Evolutionary conservation across 2,113 vertebrate species (phyloP).

Genomic region (Phalacrocorax brasilianus): DNA sequence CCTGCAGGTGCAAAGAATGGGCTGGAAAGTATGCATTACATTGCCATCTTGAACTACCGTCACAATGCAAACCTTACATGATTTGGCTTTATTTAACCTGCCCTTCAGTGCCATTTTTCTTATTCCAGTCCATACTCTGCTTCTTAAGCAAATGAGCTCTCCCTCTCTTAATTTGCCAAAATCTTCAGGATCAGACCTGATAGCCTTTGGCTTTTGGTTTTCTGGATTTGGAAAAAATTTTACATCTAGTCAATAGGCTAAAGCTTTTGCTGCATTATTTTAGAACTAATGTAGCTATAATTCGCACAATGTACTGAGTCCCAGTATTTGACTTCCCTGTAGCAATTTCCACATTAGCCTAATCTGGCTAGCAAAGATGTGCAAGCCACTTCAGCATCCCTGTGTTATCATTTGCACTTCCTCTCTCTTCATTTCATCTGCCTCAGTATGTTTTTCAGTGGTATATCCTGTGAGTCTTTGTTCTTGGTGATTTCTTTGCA

Average conservation of each 20-base stretch:
- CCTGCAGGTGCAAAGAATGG: background rate
- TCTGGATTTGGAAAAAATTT: background rate
- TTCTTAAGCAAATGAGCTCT: conserved; percentile 11
- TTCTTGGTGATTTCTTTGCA: background rate
- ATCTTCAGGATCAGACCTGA: background rate
- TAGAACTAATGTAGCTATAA: background rate
- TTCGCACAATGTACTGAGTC: background rate
- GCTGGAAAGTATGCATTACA: background rate
- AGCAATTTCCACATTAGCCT: background rate
- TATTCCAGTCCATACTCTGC: background rate
- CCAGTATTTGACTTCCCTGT: background rate
- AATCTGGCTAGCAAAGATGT: background rate
- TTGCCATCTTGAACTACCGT: background rate
- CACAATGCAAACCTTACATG: background rate
- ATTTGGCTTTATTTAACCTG: background rate
- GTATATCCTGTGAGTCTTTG: background rate
- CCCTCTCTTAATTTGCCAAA: background rate
- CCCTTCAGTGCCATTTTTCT: background rate
- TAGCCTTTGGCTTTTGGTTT: background rate
- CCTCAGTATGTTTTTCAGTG: background rate
- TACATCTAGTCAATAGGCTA: background rate
- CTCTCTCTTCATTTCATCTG: background rate
- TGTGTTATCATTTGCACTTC: background rate
- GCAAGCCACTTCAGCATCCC: background rate
- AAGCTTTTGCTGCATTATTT: background rate